A percentile compares a stretch with the other conserved stretches of the same genome.
Evolutionary conservation across 2,797 vertebrate species (phyloP).

Genomic region (Podargus strigoides): DNA sequence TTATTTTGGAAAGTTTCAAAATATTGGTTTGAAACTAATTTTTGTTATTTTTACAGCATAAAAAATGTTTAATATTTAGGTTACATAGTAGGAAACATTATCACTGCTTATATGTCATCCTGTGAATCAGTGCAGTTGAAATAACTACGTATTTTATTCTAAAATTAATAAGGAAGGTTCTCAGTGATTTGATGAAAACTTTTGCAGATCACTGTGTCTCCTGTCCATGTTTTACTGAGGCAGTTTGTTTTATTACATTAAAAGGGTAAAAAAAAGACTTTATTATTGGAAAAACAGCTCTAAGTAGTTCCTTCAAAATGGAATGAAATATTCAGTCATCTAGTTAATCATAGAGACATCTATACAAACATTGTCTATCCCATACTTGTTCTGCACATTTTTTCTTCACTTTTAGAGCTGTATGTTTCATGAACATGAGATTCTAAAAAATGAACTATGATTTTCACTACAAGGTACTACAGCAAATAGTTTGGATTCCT

Average conservation of each 20-base stretch:
- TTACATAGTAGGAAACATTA: not conserved
- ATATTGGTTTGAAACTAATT: not conserved
- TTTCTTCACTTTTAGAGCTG: not conserved
- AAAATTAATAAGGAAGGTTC: not conserved
- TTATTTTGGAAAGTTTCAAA: not conserved
- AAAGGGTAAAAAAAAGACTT: not conserved
- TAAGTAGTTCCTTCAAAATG: not conserved
- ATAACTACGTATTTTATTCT: not conserved
- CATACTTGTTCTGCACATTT: not conserved
- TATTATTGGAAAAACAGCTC: not conserved
- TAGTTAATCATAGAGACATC: not conserved
- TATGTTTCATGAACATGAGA: not conserved
- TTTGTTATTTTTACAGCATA: not conserved
- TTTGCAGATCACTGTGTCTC: not conserved
- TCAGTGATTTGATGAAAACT: not conserved
- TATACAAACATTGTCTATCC: not conserved
- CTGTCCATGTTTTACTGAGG: not conserved
- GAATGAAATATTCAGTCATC: not conserved
- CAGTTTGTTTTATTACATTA: not conserved
- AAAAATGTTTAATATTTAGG: not conserved
- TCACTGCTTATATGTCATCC: not conserved
- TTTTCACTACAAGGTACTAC: not conserved
- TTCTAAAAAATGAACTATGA: not conserved
- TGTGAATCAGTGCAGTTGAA: not conserved
- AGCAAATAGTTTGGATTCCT: not conserved